phyloP scores from a whole-genome alignment of 2,888 invertebrate genomes.

The Plebejus argus region DNA sequence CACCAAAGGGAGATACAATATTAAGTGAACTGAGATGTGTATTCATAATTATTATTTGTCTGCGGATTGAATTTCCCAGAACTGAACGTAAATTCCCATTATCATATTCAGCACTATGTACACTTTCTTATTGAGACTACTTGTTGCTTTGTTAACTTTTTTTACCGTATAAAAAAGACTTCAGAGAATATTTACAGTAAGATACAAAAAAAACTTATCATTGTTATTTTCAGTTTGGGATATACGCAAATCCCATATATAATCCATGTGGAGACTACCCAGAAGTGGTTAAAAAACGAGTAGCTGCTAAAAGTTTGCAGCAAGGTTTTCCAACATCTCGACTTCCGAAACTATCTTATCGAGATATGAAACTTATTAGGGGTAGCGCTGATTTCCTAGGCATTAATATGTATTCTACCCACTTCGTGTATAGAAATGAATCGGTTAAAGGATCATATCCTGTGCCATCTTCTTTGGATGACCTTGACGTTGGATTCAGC shows the following conservation, averaged over 20 bases:
- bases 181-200: no score
- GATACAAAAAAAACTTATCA: no score
- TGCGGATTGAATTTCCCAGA: no score
- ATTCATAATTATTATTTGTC: no score
- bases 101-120: no score
- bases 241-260: background rate
- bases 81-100: no score
- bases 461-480: background rate
- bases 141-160: no score
- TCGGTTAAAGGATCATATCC: background rate
- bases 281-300: background rate
- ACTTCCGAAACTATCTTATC: background rate
- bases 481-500: background rate
- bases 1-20: no score
- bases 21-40: no score
- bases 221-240: background rate
- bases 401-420: background rate
- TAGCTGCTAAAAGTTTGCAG: background rate
- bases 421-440: background rate
- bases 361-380: slow-evolving; percentile 44
- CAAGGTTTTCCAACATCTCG: slow-evolving; percentile 21
- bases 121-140: no score
- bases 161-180: no score
- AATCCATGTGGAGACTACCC: background rate
- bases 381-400: slow-evolving; percentile 60